Conservation (phyloP, 2,113 vertebrate genomes). For the Misgurnus mizolepis region DNA sequence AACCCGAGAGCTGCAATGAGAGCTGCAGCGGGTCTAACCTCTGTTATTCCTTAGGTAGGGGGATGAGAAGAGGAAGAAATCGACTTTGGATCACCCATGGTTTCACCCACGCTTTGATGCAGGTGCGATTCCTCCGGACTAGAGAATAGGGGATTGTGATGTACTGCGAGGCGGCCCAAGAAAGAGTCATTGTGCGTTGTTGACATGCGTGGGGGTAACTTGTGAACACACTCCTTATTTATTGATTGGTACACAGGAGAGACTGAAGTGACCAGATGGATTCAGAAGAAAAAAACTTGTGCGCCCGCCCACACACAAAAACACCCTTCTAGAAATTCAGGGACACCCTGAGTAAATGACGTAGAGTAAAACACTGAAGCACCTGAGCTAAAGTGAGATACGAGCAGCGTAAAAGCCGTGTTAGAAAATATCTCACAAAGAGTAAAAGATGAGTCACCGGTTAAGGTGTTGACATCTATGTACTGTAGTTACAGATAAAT, state of each 20-base stretch:
- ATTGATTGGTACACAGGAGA: constrained; percentile 12
- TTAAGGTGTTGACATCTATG: neutral
- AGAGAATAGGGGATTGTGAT: constrained; percentile 3
- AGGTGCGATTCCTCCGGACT: constrained; percentile 22
- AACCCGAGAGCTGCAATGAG: constrained; percentile 44
- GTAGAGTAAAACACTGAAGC: neutral
- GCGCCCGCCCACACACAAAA: neutral
- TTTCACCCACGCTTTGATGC: constrained; percentile 5
- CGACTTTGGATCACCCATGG: constrained; percentile 10
- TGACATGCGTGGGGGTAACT: constrained; percentile 16
- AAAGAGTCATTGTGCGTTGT: neutral
- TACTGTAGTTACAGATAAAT: neutral
- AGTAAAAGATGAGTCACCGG: neutral
- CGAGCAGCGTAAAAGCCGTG: neutral
- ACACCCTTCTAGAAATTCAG: neutral
- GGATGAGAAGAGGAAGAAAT: constrained; percentile 24
- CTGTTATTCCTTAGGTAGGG: neutral
- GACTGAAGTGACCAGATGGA: constrained; percentile 19
- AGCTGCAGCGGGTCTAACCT: constrained; percentile 35
- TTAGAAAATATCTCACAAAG: neutral
- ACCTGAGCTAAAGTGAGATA: constrained; percentile 22
- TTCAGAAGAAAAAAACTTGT: neutral
- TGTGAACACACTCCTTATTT: constrained; percentile 7
- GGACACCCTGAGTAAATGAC: no score
- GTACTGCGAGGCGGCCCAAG: neutral